Percentiles rank a stretch among this genome's conserved stretches.
Conservation (phyloP, 1,140 invertebrate species). For the Dinothrombium tinctorium region DNA sequence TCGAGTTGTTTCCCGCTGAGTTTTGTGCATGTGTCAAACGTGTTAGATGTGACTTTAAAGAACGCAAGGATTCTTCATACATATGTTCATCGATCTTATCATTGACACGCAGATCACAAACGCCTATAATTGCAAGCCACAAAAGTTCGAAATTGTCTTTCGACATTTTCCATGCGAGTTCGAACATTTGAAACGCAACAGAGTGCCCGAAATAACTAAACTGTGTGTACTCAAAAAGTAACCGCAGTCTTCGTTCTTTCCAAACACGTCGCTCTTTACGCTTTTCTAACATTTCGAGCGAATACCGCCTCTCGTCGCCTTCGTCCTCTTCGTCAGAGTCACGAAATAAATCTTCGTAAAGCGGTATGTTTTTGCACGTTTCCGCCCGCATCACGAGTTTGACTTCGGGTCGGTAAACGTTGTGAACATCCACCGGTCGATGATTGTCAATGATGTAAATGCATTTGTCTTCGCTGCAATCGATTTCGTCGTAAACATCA, state of each 20-base stretch:
- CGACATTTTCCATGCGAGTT: slow-evolving; percentile 64
- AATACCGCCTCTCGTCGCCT: slow-evolving; percentile 17
- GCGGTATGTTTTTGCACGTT: slow-evolving; percentile 46
- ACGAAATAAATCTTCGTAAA: slow-evolving; percentile 59
- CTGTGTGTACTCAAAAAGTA: slow-evolving; percentile 74
- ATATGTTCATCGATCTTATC: slow-evolving; percentile 34
- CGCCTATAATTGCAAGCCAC: slow-evolving; percentile 55
- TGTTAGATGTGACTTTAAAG: slow-evolving; percentile 47
- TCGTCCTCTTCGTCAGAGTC: slow-evolving; percentile 28
- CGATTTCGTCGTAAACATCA: slow-evolving; percentile 60
- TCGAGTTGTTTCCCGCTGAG: slow-evolving; percentile 1
- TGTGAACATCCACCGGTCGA: slow-evolving; percentile 72
- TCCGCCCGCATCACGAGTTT: slow-evolving; percentile 31
- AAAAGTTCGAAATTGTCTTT: slow-evolving; percentile 58
- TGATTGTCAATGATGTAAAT: slow-evolving; percentile 29
- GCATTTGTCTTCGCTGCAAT: slow-evolving; percentile 47
- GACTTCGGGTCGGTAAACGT: slow-evolving; percentile 57
- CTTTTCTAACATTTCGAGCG: slow-evolving; percentile 19
- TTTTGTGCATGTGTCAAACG: slow-evolving; percentile 32
- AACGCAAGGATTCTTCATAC: slow-evolving; percentile 43
- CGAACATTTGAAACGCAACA: slow-evolving; percentile 37
- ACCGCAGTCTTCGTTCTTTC: slow-evolving; percentile 52
- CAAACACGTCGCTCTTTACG: slow-evolving; percentile 45
- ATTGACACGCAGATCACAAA: slow-evolving; percentile 53
- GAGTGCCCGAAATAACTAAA: slow-evolving; percentile 30